Percentiles rank a stretch among this genome's conserved stretches.
phyloP scores from a whole-genome alignment of 2,888 invertebrate species.

The Aelia acuminata region DNA sequence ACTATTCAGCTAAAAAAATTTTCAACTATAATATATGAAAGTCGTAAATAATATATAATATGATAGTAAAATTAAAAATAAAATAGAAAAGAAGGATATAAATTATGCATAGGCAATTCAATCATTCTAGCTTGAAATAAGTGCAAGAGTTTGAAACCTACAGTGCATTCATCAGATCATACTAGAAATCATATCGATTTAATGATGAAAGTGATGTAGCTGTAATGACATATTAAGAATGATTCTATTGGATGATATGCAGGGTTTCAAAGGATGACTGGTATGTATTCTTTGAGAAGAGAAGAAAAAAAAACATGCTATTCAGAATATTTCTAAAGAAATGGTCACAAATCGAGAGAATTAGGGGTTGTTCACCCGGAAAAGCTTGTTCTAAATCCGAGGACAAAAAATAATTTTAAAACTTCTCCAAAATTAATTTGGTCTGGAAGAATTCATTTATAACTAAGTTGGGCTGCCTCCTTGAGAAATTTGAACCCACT shows the following conservation, averaged over 20 bases:
- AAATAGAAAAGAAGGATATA: not conserved
- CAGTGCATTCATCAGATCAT: not conserved
- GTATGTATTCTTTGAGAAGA: not conserved
- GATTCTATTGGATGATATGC: not conserved
- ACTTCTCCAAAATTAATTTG: too few relatives aligned
- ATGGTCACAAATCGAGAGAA: not conserved
- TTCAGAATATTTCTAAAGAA: not conserved
- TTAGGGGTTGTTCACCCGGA: not conserved
- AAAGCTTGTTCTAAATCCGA: not conserved
- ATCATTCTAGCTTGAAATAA: slow-evolving; percentile 32
- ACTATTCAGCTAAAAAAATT: too few relatives aligned
- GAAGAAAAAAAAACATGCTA: not conserved
- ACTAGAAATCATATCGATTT: not conserved
- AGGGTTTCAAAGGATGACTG: not conserved
- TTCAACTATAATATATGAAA: too few relatives aligned
- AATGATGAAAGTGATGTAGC: not conserved
- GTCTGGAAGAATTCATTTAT: too few relatives aligned
- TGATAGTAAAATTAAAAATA: too few relatives aligned
- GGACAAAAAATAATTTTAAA: too few relatives aligned
- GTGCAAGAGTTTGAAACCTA: slow-evolving; percentile 9
- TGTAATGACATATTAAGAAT: too few relatives aligned
- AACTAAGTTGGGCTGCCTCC: too few relatives aligned
- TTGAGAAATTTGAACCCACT: too few relatives aligned
- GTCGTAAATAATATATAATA: too few relatives aligned
- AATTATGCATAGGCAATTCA: slow-evolving; percentile 20